Evolutionary conservation across 2,888 invertebrate genomes (phyloP), one percentile per base, ranked within the genome.

Genomic region (Abscondita cerata): DNA sequence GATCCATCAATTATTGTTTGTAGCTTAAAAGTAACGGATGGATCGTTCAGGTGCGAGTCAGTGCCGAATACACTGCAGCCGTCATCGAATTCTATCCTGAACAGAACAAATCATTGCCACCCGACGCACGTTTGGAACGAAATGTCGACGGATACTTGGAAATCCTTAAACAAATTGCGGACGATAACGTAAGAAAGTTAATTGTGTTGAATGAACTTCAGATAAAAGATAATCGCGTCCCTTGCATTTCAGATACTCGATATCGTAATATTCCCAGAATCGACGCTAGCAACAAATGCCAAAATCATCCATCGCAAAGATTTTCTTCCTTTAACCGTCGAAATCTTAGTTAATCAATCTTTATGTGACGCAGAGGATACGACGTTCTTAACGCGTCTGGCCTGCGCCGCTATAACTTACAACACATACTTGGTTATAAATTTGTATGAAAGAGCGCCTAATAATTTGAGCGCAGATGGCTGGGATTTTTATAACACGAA

Each of bases 401-500:
- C n/a, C n/a, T n/a, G n/a, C n/a, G n/a, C n/a, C n/a, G n/a, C n/a
- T n/a, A n/a, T n/a, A n/a, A n/a, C n/a, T n/a, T n/a, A n/a, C n/a
- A n/a, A n/a, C n/a, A n/a, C n/a, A n/a, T n/a, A n/a, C n/a, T n/a
- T n/a, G n/a, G n/a, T n/a, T n/a, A n/a, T n/a, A n/a, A n/a, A n/a
- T n/a, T n/a, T n/a, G n/a, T n/a, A n/a, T n/a, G n/a, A n/a, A n/a
- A n/a, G n/a, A n/a, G n/a, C n/a, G n/a, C 51, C 90, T 90, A 72
- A 73, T 11, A 85, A 52, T 82, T 84, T 80, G 31, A 81, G 80
- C 66, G 77, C 78, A 52, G 90, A 84, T 75, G 86, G 85, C 8
- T 80, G 75, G 67, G 82, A 81, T 46, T 73, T 83, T 18, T 93
- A 88, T 80, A 95, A 94, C 71, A 91, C 93, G 0, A 89, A 93